phyloP scores from a whole-genome alignment of 92 coral and sea anemone genomes.

The Phenganax marumi region DNA sequence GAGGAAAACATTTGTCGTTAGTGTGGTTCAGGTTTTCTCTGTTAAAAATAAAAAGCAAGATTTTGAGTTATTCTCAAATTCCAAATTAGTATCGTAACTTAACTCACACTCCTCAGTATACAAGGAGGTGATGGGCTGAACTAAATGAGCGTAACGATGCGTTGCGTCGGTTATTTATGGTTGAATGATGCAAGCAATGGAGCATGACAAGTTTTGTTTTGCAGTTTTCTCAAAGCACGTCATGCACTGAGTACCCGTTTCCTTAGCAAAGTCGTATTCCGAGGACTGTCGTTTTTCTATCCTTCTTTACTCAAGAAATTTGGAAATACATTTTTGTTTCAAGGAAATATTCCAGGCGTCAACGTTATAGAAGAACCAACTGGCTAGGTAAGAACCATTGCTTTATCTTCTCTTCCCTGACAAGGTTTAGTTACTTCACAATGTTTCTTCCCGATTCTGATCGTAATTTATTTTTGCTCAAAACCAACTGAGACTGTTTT shows the following conservation, averaged over 20 bases:
- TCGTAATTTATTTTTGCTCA: no score
- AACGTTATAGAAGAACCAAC: constrained; percentile 14
- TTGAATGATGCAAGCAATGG: constrained; percentile 33
- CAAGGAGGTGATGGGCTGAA: constrained; percentile 2
- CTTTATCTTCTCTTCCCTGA: not conserved
- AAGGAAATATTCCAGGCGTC: not conserved
- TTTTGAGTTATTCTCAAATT: not conserved
- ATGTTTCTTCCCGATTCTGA: no score
- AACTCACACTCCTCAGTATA: not conserved
- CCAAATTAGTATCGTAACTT: not conserved
- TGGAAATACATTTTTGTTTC: not conserved
- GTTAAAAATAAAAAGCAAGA: not conserved
- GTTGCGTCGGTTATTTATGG: constrained; percentile 29
- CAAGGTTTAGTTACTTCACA: not conserved
- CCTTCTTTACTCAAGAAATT: not conserved
- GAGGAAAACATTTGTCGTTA: not conserved
- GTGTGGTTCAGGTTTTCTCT: not conserved
- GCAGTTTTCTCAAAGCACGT: constrained; percentile 32
- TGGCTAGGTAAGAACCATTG: constrained; percentile 25
- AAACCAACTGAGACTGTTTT: not conserved
- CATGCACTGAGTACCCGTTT: constrained; percentile 46
- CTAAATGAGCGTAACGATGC: constrained; percentile 9
- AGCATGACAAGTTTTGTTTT: constrained; percentile 31
- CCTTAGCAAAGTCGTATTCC: constrained; percentile 29
- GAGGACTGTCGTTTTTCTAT: constrained; percentile 16